These are phyloP conservation scores for Andrena hattorfiana DNA, from an alignment of 2,888 invertebrate species.

Conservation along the genomic window DNA sequence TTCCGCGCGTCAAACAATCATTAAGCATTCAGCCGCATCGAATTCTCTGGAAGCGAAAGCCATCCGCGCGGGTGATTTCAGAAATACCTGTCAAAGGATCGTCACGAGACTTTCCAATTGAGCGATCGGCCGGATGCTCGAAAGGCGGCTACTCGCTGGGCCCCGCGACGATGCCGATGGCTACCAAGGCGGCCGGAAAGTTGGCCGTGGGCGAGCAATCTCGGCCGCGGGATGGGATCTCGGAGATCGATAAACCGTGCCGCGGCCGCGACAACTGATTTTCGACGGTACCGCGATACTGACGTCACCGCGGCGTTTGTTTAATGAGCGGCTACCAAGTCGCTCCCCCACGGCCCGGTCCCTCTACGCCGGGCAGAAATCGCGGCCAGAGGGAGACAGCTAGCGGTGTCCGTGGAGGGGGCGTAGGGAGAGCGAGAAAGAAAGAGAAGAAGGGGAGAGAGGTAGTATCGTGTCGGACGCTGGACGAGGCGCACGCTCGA, in stretches of 20 bases:
- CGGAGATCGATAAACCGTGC: constrained; percentile 7
- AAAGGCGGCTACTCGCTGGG: not conserved
- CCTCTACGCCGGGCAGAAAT: constrained; percentile 59
- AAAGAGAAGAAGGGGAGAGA: constrained; percentile 78
- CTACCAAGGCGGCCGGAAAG: not conserved
- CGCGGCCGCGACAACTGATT: constrained; percentile 25
- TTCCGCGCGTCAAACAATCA: too few relatives aligned
- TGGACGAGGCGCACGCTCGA: constrained; percentile 84
- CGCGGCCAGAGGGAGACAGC: constrained; percentile 75
- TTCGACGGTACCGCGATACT: constrained; percentile 54
- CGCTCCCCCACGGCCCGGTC: constrained; percentile 47
- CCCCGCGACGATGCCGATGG: too few relatives aligned
- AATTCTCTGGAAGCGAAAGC: too few relatives aligned
- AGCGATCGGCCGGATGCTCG: constrained; percentile 18
- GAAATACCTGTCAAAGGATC: constrained; percentile 31
- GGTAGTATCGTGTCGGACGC: constrained; percentile 84
- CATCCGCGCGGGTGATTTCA: not conserved
- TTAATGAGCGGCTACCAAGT: constrained; percentile 70
- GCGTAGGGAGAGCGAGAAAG: constrained; percentile 75
- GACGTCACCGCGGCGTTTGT: constrained; percentile 64
- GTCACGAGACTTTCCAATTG: constrained; percentile 33
- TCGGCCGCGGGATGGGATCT: not conserved
- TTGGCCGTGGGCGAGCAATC: not conserved
- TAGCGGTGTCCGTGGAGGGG: constrained; percentile 72
- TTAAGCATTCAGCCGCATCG: too few relatives aligned